Evolutionary conservation across 2,888 invertebrate species (phyloP).

Genomic region (Archips xylosteana): DNA sequence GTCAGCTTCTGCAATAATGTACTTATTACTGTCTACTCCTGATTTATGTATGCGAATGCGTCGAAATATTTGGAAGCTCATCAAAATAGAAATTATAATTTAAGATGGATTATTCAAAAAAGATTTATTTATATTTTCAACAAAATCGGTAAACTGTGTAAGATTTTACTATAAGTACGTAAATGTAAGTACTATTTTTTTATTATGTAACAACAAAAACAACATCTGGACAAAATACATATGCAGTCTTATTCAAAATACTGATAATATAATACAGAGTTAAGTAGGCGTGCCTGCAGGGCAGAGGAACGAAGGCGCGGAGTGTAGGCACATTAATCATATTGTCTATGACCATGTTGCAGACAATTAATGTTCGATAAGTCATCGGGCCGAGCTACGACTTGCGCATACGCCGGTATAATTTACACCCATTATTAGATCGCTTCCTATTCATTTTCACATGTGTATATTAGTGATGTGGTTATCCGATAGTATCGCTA

Average conservation of each 20-base stretch:
- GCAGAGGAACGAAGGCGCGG: constrained; percentile 41
- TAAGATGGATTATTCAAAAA: too few species aligned
- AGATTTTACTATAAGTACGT: too few species aligned
- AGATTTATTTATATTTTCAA: too few species aligned
- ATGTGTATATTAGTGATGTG: constrained; percentile 28
- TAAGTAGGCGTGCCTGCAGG: constrained; percentile 32
- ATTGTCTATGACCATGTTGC: constrained; percentile 58
- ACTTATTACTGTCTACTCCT: too few species aligned
- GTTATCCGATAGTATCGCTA: neutral
- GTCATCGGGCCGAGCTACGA: constrained; percentile 51
- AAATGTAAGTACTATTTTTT: too few species aligned
- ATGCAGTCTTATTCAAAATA: neutral
- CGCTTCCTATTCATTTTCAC: constrained; percentile 42
- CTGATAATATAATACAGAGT: constrained; percentile 17
- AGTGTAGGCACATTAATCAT: constrained; percentile 57
- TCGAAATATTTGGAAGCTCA: too few species aligned
- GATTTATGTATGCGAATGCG: too few species aligned
- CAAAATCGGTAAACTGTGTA: too few species aligned
- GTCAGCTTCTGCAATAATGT: too few species aligned
- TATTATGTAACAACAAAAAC: too few species aligned
- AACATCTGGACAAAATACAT: too few species aligned
- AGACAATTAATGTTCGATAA: constrained; percentile 67
- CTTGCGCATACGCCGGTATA: constrained; percentile 51
- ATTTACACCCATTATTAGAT: constrained; percentile 54
- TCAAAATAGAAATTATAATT: neutral